Base-by-base conservation (phyloP, 2,888 invertebrate genomes). In the Orthosia cruda region DNA sequence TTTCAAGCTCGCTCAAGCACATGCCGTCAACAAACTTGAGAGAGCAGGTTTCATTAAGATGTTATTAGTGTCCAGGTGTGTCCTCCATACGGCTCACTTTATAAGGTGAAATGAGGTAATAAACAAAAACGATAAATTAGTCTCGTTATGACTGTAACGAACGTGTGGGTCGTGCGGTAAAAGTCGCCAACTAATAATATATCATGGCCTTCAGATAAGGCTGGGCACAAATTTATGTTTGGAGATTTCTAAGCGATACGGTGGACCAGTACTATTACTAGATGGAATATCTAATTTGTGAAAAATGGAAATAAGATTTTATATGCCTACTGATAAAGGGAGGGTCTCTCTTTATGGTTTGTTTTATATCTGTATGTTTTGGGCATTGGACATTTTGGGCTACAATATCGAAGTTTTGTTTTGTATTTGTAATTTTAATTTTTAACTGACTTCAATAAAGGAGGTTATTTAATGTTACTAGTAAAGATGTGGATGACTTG, bases 141-240 rank as follows among this genome's bases (percentile, higher is more conserved):
- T 78, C 91, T 94, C 92, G 93, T 94, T 95, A 94, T 91, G 90
- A 92, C 89, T 89, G 92, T 93, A 94, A 93, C 92, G 92, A 94
- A 94, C 91, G 89, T 89, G 87, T 83, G 86, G 89, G 90, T 86
- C 86, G 85, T 83, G 87, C 84, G 89, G 85, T 91, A 91, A 92
- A 92, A 93, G 93, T 95, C 93, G 84, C 89, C 90, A 90, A 89
- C 92, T 94, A 91, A 93, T 93, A 91, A 92, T 94, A 93, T 93
- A 94, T 94, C 92, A 93, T 89, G 87, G 81, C 75, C 77, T 67
- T 78, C 62, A 76, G 94, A 94, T 95, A 94, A 93, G 89, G 92
- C 90, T 90, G 18, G 49, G 75, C 74, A 68, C 77, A 90, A 93
- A 94, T 94, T 94, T 94, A 94, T 94, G 92, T 90, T 89, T 88